Conservation (phyloP, 2,113 vertebrate genomes). For the Eubucco bourcierii region DNA sequence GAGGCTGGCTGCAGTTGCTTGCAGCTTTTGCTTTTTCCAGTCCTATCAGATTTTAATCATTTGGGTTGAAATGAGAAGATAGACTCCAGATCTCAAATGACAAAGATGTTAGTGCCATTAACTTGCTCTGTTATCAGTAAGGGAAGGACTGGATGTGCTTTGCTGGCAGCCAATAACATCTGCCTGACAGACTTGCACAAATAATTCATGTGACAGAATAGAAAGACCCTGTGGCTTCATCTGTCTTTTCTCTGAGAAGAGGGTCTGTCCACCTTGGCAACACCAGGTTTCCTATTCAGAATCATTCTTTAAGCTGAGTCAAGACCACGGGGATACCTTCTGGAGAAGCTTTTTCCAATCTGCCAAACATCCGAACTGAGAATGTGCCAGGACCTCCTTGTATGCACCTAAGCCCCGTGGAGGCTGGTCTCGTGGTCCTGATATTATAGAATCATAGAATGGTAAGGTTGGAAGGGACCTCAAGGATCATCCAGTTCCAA, state of each 20-base stretch:
- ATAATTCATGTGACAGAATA: not conserved
- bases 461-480: too few relatives aligned
- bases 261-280: not conserved
- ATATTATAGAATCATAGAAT: too few relatives aligned
- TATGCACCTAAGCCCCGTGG: rapidly evolving
- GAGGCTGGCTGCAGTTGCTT: not conserved
- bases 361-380: not conserved
- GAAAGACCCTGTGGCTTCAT: not conserved
- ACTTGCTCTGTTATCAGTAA: rapidly evolving
- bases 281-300: not conserved
- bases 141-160: not conserved
- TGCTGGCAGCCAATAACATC: not conserved
- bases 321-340: not conserved
- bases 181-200: rapidly evolving
- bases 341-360: not conserved
- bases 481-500: too few relatives aligned
- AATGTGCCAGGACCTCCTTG: not conserved
- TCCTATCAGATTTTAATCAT: not conserved
- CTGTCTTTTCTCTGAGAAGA: not conserved
- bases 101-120: not conserved
- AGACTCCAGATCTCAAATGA: not conserved
- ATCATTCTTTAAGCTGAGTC: not conserved
- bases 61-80: not conserved
- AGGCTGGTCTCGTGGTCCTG: not conserved
- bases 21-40: not conserved